These are phyloP conservation scores for Venusia cambrica DNA, from an alignment of 2,888 invertebrate species.

Conservation along the genomic window DNA sequence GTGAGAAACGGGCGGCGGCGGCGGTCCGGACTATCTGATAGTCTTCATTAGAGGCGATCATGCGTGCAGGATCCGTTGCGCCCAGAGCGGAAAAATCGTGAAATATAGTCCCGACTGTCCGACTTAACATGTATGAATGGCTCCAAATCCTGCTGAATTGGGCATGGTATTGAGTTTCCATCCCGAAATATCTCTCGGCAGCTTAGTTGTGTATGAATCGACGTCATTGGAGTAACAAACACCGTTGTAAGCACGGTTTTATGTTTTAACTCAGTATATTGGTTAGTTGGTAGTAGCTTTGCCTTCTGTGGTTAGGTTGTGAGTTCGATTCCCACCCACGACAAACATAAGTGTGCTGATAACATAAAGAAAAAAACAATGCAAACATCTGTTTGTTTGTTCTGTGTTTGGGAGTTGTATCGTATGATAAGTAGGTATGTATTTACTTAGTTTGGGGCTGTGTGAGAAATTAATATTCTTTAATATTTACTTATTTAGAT, in stretches of 20 bases:
- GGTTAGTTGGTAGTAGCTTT: too few species aligned
- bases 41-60: constrained; percentile 67
- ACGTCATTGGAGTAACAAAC: constrained; percentile 7
- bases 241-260: neutral
- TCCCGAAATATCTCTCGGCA: constrained; percentile 38
- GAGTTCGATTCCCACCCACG: too few species aligned
- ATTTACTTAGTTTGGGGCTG: too few species aligned
- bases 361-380: too few species aligned
- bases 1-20: constrained; percentile 40
- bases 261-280: too few species aligned
- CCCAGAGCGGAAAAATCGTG: constrained; percentile 55
- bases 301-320: too few species aligned
- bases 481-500: too few species aligned
- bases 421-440: too few species aligned
- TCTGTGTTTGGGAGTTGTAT: too few species aligned
- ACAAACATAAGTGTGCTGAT: too few species aligned
- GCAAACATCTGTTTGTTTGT: too few species aligned
- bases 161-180: constrained; percentile 42
- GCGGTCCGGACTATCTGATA: constrained; percentile 50
- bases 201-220: constrained; percentile 20
- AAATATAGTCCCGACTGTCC: constrained; percentile 49
- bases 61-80: constrained; percentile 56
- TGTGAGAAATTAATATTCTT: too few species aligned
- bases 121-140: constrained; percentile 54
- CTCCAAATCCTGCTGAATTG: constrained; percentile 47